phyloP scores from a whole-genome alignment of 1,140 invertebrate species.

The Drosophila yakuba region DNA sequence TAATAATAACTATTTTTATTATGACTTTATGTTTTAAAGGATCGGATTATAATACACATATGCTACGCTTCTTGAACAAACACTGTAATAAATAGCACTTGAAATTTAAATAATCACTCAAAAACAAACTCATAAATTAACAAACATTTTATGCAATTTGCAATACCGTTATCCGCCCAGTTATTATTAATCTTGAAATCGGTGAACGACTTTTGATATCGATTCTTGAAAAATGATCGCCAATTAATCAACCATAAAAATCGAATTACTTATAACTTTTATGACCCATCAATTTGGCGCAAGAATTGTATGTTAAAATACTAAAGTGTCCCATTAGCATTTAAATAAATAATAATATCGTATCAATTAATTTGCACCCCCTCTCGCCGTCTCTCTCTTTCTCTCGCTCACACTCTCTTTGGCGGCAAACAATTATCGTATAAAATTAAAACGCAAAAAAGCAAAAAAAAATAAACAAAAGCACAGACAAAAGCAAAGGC shows the following conservation, averaged over 20 bases:
- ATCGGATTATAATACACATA: no score
- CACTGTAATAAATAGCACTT: no score
- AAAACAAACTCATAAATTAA: background rate
- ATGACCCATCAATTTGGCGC: constrained; percentile 41
- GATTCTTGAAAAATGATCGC: constrained; percentile 28
- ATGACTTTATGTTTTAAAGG: no score
- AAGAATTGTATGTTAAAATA: constrained; percentile 27
- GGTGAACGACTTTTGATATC: constrained; percentile 11
- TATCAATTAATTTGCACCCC: constrained; percentile 44
- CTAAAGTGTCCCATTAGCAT: constrained; percentile 44
- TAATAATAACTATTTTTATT: background rate
- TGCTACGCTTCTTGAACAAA: background rate
- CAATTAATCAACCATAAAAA: constrained; percentile 41
- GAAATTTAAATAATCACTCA: background rate
- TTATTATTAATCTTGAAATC: constrained; percentile 7
- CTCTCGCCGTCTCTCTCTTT: background rate
- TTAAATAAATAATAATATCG: constrained; percentile 43
- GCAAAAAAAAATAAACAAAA: constrained; percentile 39
- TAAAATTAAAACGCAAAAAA: constrained; percentile 69
- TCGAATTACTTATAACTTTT: constrained; percentile 43
- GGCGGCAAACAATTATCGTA: constrained; percentile 54
- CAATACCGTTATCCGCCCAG: background rate
- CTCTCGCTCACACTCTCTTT: background rate
- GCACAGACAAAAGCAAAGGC: constrained; percentile 43
- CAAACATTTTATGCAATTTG: background rate